Evolutionary conservation across 2,797 vertebrate species (phyloP).

Genomic region (Crotalus adamanteus): DNA sequence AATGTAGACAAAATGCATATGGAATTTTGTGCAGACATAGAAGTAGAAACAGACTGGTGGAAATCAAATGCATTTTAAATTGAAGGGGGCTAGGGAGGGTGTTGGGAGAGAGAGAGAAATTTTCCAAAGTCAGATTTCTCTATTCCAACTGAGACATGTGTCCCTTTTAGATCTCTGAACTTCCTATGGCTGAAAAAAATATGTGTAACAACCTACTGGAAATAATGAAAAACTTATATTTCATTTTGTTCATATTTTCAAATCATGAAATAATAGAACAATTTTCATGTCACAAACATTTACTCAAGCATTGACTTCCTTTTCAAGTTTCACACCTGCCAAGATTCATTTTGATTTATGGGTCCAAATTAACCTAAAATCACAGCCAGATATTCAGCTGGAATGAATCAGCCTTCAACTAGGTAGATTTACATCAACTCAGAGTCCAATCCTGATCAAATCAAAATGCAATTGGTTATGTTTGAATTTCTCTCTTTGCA

Average conservation of each 20-base stretch:
- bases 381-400: conserved; percentile 54
- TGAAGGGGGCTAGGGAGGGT: background rate
- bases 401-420: conserved; percentile 45
- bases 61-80: background rate
- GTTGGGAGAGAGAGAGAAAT: background rate
- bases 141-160: background rate
- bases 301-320: conserved; percentile 65
- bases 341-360: conserved; percentile 61
- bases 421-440: conserved; percentile 51
- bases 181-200: background rate
- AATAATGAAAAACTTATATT: conserved; percentile 27
- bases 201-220: background rate
- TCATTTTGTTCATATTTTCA: conserved; percentile 41
- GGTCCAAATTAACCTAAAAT: conserved; percentile 52
- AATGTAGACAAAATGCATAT: background rate
- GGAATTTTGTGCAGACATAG: background rate
- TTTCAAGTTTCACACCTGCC: conserved; percentile 67
- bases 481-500: conserved; percentile 60
- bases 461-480: conserved; percentile 57
- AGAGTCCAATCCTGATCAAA: conserved; percentile 55
- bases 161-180: background rate
- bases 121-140: background rate
- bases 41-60: background rate
- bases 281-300: conserved; percentile 60
- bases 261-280: conserved; percentile 59